Evolutionary conservation across 2,888 invertebrate species (phyloP).

Genomic region (Platerodrilus igneus): DNA sequence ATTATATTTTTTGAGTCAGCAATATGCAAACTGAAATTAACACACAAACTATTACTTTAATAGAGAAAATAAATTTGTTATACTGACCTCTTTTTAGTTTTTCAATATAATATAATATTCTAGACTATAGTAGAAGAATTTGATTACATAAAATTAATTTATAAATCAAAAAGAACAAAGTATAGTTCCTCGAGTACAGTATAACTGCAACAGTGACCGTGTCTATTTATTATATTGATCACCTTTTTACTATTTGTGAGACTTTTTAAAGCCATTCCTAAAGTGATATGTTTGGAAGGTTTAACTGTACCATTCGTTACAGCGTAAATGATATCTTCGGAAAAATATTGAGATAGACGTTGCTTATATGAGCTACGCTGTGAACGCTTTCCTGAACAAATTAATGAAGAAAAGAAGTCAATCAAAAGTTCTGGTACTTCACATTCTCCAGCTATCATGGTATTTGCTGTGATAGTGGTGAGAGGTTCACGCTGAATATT

Average conservation of each 20-base stretch:
- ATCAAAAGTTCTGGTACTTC: constrained; percentile 1
- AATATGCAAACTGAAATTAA: too few relatives aligned
- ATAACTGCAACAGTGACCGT: too few relatives aligned
- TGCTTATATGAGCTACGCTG: constrained; percentile 3
- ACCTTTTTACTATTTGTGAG: constrained; percentile 4
- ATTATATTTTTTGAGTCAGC: too few relatives aligned
- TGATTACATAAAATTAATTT: too few relatives aligned
- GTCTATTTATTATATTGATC: constrained; percentile 1
- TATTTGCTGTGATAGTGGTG: too few relatives aligned
- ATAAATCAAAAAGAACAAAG: too few relatives aligned
- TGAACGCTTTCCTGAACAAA: not conserved
- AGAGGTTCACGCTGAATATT: not conserved
- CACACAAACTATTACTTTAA: too few relatives aligned
- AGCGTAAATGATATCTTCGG: constrained; percentile 18
- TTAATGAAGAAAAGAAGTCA: too few relatives aligned
- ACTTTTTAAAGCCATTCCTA: constrained; percentile 5
- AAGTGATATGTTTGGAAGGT: constrained; percentile 20
- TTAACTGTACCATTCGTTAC: constrained; percentile 18
- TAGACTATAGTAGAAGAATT: too few relatives aligned
- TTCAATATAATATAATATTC: too few relatives aligned
- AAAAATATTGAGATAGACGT: constrained; percentile 1
- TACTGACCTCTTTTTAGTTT: too few relatives aligned
- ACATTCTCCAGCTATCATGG: constrained; percentile 1
- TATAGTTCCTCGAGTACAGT: constrained; percentile 11
- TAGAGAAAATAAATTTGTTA: too few relatives aligned